phyloP scores from a whole-genome alignment of 1,140 invertebrate genomes.

The Trichonephila clavata region DNA sequence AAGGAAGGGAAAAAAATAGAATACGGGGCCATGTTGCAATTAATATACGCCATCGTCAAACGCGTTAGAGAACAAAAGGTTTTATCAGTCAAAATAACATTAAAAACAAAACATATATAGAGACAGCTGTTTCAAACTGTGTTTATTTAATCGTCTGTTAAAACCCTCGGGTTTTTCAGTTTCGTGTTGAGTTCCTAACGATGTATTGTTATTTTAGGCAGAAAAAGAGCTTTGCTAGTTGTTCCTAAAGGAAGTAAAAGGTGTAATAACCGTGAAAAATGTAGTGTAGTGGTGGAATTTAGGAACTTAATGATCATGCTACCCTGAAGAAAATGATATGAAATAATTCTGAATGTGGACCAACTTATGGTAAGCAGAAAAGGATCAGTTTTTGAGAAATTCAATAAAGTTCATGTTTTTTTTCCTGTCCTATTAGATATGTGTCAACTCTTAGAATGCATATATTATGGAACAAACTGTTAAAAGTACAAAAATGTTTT shows the following conservation, averaged over 20 bases:
- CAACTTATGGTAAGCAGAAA: neutral
- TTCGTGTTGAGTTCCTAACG: conserved; percentile 16
- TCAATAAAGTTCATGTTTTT: neutral
- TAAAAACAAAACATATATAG: conserved; percentile 12
- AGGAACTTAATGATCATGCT: conserved; percentile 2
- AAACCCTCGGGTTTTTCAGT: conserved; percentile 15
- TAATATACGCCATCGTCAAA: neutral
- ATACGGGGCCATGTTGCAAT: neutral
- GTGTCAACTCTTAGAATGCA: too few species aligned
- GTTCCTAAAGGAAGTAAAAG: neutral
- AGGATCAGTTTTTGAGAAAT: neutral
- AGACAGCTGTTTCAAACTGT: conserved; percentile 33
- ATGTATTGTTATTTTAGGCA: conserved; percentile 38
- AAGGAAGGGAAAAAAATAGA: neutral
- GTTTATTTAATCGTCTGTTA: conserved; percentile 50
- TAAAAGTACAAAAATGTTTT: too few species aligned
- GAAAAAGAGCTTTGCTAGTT: conserved; percentile 22
- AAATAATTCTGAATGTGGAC: neutral
- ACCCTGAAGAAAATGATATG: neutral
- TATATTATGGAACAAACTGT: too few species aligned
- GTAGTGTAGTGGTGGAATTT: neutral
- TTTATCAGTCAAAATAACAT: neutral
- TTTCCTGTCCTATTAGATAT: too few species aligned
- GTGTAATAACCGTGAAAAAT: conserved; percentile 31
- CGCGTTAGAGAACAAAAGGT: neutral